phyloP scores from a whole-genome alignment of 53 echinoderm and acorn worm genomes.

The Crossaster papposus region DNA sequence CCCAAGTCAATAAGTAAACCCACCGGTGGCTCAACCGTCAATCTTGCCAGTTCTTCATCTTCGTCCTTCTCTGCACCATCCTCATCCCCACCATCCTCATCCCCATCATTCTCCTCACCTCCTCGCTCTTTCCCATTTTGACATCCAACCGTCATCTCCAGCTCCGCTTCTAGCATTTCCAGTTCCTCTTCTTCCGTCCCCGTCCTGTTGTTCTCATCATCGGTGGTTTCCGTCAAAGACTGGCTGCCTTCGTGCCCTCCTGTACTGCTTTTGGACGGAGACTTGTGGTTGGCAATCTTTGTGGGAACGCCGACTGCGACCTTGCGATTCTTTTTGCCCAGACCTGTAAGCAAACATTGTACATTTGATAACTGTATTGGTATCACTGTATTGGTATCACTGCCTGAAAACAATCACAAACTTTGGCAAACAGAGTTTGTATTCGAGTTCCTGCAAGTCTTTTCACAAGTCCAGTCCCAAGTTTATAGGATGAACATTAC shows the following conservation, averaged over 20 bases:
- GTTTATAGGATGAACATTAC: too few relatives aligned
- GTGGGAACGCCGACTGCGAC: slow-evolving; percentile 72
- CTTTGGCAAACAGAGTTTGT: neutral
- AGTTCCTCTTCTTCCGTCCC: slow-evolving; percentile 65
- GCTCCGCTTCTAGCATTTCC: slow-evolving; percentile 62
- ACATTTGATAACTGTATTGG: neutral
- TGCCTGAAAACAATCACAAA: neutral
- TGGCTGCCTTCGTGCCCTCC: neutral
- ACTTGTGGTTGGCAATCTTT: slow-evolving; percentile 50
- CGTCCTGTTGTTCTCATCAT: slow-evolving; percentile 41
- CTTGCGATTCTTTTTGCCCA: slow-evolving; percentile 87
- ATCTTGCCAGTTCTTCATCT: neutral
- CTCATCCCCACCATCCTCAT: too few relatives aligned
- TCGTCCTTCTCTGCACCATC: slow-evolving; percentile 18
- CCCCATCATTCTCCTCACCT: neutral
- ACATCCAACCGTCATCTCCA: slow-evolving; percentile 22
- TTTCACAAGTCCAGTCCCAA: too few relatives aligned
- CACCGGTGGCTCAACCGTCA: slow-evolving; percentile 25
- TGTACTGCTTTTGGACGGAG: neutral
- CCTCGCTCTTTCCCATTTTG: neutral
- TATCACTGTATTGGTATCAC: too few relatives aligned
- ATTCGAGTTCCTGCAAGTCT: too few relatives aligned
- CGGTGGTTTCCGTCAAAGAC: neutral
- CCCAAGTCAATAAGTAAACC: slow-evolving; percentile 50
- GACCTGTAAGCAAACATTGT: slow-evolving; percentile 43